Conservation (phyloP, 2,888 invertebrate species). For the Netelia inedita region DNA sequence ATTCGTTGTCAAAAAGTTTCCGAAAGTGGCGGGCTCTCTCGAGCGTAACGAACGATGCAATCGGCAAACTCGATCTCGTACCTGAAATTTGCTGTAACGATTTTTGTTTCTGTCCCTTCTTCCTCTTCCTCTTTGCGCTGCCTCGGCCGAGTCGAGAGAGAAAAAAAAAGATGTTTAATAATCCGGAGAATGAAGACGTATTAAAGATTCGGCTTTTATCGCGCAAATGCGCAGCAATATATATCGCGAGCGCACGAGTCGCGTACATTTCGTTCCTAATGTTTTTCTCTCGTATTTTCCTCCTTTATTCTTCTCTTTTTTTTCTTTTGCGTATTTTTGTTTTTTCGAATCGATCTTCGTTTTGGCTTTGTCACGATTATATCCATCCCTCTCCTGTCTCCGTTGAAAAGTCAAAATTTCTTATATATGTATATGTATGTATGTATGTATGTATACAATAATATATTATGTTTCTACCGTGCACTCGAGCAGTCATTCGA, state of each 20-base stretch:
- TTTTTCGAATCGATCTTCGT: constrained; percentile 51
- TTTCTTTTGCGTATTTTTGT: constrained; percentile 9
- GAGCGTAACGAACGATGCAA: neutral
- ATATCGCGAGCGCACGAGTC: constrained; percentile 35
- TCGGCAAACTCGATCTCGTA: constrained; percentile 70
- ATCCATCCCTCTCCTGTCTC: constrained; percentile 33
- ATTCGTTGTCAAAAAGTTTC: no score
- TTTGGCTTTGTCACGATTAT: constrained; percentile 37
- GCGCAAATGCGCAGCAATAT: constrained; percentile 27
- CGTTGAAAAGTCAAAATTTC: constrained; percentile 33
- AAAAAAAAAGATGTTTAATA: constrained; percentile 57
- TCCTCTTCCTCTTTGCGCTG: constrained; percentile 41
- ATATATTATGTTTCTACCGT: constrained; percentile 50
- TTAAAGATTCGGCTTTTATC: constrained; percentile 63
- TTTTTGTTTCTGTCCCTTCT: constrained; percentile 16
- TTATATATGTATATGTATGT: constrained; percentile 45
- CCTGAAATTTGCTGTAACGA: constrained; percentile 62
- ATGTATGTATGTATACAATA: constrained; percentile 49
- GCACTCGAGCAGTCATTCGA: constrained; percentile 65
- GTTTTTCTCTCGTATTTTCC: constrained; percentile 47
- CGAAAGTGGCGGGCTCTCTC: no score
- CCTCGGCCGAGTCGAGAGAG: constrained; percentile 68
- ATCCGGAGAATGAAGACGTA: constrained; percentile 60
- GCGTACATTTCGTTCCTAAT: constrained; percentile 67
- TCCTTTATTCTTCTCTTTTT: constrained; percentile 17